These are phyloP conservation scores for Apocrypta bakeri DNA, from an alignment of 1,140 invertebrate genomes.

Conservation along the genomic window DNA sequence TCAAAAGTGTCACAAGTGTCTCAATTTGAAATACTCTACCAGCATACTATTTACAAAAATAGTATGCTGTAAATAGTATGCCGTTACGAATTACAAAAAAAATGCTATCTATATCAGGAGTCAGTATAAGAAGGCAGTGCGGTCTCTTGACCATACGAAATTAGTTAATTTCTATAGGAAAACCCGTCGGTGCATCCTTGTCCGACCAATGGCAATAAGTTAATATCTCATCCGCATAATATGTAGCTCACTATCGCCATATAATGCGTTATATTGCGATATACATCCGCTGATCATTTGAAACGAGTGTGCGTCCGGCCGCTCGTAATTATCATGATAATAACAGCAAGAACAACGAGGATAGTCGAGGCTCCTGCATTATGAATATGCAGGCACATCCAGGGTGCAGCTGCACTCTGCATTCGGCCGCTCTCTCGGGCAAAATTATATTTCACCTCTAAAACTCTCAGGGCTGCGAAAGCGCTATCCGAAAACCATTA, in stretches of 20 bases:
- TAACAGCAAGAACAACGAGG: neutral
- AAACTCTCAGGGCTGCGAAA: constrained; percentile 48
- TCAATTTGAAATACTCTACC: too few species aligned
- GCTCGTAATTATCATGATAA: constrained; percentile 8
- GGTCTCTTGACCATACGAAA: too few species aligned
- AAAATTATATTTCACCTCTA: neutral
- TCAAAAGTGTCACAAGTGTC: too few species aligned
- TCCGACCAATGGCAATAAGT: neutral
- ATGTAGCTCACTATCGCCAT: neutral
- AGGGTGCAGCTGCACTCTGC: too few species aligned
- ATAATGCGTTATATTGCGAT: neutral
- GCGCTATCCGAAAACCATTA: constrained; percentile 58
- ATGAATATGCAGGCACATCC: too few species aligned
- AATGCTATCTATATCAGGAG: too few species aligned
- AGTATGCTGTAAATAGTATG: too few species aligned
- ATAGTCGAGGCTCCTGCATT: neutral
- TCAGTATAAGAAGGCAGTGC: too few species aligned
- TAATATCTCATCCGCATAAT: constrained; percentile 35
- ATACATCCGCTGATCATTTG: constrained; percentile 11
- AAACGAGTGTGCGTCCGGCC: neutral
- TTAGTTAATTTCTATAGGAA: constrained; percentile 41
- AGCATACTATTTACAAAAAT: too few species aligned
- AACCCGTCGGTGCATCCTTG: neutral
- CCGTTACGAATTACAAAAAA: too few species aligned
- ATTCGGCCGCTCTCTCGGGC: too few species aligned